Conservation (phyloP, 2,797 vertebrate genomes). For the Gambusia yucatana region DNA sequence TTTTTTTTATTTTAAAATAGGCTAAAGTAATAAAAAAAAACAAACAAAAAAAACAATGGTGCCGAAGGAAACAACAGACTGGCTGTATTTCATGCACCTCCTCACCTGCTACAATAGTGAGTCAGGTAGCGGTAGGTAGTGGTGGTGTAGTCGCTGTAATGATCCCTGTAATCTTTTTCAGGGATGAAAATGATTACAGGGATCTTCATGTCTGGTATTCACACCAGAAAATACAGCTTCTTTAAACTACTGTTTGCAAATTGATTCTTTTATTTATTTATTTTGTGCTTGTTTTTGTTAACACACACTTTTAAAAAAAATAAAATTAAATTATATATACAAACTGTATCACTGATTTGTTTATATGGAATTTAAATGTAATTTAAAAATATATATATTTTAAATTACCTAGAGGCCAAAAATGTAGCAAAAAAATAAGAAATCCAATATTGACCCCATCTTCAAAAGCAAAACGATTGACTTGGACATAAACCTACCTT, state of each 20-base stretch:
- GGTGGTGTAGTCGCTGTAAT: no score
- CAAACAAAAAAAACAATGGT: no score
- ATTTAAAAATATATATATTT: background rate
- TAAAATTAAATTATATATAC: no score
- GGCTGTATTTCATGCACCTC: background rate
- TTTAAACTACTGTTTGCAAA: background rate
- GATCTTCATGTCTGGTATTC: background rate
- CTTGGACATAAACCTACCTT: background rate
- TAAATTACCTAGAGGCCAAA: background rate
- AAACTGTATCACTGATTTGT: background rate
- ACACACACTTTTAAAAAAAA: background rate
- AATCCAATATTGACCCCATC: background rate
- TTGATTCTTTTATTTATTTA: background rate
- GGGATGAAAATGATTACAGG: background rate
- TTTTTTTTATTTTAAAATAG: background rate
- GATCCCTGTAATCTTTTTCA: no score
- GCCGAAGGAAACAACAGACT: background rate
- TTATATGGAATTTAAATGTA: background rate
- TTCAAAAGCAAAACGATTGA: background rate
- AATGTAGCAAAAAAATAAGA: background rate
- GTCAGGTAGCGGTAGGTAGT: no score
- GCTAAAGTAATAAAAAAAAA: background rate
- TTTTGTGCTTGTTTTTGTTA: background rate
- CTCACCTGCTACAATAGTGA: constrained; percentile 91
- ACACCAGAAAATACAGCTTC: background rate